A percentile compares a stretch with the other conserved stretches of the same genome.
phyloP scores from a whole-genome alignment of 2,797 vertebrate genomes.

The Catharus ustulatus region DNA sequence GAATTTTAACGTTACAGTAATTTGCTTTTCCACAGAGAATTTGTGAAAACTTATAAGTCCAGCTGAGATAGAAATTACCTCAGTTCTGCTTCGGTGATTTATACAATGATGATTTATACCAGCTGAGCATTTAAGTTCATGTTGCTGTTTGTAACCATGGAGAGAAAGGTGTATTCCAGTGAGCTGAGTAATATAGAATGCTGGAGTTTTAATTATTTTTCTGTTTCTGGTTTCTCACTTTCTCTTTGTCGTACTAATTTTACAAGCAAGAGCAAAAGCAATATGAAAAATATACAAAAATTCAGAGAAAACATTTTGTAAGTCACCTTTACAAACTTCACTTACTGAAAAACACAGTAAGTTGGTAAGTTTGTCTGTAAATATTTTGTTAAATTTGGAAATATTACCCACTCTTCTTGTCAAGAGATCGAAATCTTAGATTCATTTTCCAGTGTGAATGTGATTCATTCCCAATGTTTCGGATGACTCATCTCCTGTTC shows the following conservation, averaged over 20 bases:
- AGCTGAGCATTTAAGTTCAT: background rate
- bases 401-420: background rate
- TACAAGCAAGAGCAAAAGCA: background rate
- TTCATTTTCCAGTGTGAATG: background rate
- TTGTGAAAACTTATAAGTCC: background rate
- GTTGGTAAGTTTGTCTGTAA: background rate
- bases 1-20: background rate
- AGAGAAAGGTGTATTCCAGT: background rate
- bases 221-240: background rate
- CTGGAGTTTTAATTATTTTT: background rate
- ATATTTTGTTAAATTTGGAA: background rate
- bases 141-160: background rate
- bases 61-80: background rate
- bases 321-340: background rate
- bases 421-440: background rate
- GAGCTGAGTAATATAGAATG: background rate
- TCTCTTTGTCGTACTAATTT: background rate
- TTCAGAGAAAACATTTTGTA: background rate
- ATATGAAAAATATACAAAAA: background rate
- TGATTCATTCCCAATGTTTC: conserved; percentile 1
- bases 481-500: background rate
- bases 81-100: background rate
- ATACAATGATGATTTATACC: background rate
- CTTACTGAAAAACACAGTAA: background rate
- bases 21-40: background rate